phyloP scores from a whole-genome alignment of 2,113 vertebrate genomes.

The Corydoras maculifer region DNA sequence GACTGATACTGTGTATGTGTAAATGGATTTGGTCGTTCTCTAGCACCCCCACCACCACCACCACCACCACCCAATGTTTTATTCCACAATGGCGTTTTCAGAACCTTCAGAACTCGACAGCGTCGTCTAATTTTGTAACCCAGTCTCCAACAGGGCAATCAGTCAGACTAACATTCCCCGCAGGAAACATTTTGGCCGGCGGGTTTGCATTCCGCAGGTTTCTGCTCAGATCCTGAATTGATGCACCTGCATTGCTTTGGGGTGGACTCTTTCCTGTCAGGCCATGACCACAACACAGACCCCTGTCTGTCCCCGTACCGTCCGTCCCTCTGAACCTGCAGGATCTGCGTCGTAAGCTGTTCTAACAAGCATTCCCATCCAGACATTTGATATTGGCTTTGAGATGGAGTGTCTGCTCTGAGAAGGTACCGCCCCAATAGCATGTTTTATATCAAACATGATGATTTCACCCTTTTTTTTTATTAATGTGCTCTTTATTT shows the following conservation, averaged over 20 bases:
- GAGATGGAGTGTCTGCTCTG: constrained; percentile 50
- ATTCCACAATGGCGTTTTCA: too few species aligned
- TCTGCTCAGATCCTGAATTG: constrained; percentile 10
- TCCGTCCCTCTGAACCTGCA: constrained; percentile 29
- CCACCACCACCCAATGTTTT: too few species aligned
- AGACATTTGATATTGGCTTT: constrained; percentile 53
- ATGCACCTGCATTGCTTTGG: constrained; percentile 29
- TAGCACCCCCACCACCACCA: too few species aligned
- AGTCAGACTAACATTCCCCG: neutral
- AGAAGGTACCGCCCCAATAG: constrained; percentile 53
- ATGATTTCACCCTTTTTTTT: constrained; percentile 62
- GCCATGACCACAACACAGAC: constrained; percentile 19
- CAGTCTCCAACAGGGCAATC: constrained; percentile 18
- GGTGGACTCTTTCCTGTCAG: constrained; percentile 6
- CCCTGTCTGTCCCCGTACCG: constrained; percentile 15
- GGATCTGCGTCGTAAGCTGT: constrained; percentile 48
- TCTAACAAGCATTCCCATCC: constrained; percentile 49
- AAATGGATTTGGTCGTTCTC: too few species aligned
- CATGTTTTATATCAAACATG: constrained; percentile 58
- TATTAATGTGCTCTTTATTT: constrained; percentile 57
- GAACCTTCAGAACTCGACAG: constrained; percentile 8
- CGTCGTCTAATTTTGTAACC: constrained; percentile 20
- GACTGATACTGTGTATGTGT: too few species aligned
- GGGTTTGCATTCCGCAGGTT: constrained; percentile 17
- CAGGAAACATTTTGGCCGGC: constrained; percentile 2